Conservation (phyloP, 2,797 vertebrate species). For the Peromyscus nudipes region DNA sequence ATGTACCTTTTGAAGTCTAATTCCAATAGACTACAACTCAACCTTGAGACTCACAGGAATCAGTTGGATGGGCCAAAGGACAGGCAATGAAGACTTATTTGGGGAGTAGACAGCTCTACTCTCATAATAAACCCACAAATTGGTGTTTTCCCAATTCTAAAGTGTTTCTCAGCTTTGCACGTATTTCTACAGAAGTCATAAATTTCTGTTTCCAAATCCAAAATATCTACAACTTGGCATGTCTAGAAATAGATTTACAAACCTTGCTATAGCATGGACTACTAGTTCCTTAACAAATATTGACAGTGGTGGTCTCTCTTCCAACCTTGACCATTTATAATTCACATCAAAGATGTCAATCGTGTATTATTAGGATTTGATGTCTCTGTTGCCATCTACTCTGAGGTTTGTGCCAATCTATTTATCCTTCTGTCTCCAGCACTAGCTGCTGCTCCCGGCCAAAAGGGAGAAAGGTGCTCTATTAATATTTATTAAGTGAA, state of each 20-base stretch:
- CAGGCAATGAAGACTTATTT: conserved; percentile 15
- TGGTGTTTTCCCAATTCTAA: not conserved
- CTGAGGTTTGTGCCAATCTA: not conserved
- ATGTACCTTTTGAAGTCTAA: not conserved
- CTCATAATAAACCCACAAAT: not conserved
- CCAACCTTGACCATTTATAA: not conserved
- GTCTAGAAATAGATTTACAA: conserved; percentile 36
- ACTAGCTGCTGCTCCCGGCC: not conserved
- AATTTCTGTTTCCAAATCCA: conserved; percentile 18
- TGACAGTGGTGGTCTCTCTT: not conserved
- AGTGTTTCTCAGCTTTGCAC: not conserved
- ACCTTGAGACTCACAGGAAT: conserved; percentile 18
- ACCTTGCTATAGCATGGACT: not conserved
- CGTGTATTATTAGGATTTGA: not conserved
- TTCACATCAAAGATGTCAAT: not conserved
- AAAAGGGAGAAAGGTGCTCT: not conserved
- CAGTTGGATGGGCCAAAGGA: not conserved
- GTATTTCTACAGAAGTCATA: not conserved
- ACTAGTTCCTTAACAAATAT: not conserved
- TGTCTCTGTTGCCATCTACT: not conserved
- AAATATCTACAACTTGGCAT: not conserved
- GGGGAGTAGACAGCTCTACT: not conserved
- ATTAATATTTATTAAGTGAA: conserved; percentile 56
- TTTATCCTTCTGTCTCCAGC: not conserved
- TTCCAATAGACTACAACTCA: not conserved